A percentile compares a stretch with the other conserved stretches of the same genome.
Evolutionary conservation across 2,888 invertebrate genomes (phyloP).

Genomic region (Yponomeuta plumbellus): DNA sequence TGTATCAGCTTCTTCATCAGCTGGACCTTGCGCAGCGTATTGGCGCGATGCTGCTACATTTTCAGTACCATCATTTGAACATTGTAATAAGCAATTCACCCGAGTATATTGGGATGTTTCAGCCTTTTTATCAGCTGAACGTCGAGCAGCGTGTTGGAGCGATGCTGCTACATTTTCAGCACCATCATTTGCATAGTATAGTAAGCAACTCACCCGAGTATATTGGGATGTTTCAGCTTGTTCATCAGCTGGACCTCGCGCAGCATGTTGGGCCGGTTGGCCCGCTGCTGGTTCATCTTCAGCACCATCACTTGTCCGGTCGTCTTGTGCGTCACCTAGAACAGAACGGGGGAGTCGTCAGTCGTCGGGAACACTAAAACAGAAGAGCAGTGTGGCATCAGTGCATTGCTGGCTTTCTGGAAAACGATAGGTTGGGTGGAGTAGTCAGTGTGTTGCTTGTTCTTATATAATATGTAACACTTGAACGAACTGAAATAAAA

Average conservation of each 20-base stretch:
- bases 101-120: slow-evolving; percentile 96
- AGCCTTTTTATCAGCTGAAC: slow-evolving; percentile 97
- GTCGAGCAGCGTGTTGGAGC: slow-evolving; percentile 81
- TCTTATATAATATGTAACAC: too few relatives aligned
- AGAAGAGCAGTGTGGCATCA: too few relatives aligned
- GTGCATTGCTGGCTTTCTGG: too few relatives aligned
- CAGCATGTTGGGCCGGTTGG: slow-evolving; percentile 96
- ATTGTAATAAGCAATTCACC: slow-evolving; percentile 69
- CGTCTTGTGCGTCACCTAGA: slow-evolving; percentile 93
- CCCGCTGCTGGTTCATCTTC: slow-evolving; percentile 95
- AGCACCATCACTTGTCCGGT: slow-evolving; percentile 97
- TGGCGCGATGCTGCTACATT: too few relatives aligned
- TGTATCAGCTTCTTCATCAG: slow-evolving; percentile 97
- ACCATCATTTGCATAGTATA: too few relatives aligned
- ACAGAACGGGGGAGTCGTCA: slow-evolving; percentile 29
- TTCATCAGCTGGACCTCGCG: slow-evolving; percentile 98
- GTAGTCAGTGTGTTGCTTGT: too few relatives aligned
- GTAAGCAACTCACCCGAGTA: slow-evolving; percentile 83
- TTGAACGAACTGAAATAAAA: too few relatives aligned
- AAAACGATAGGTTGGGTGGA: too few relatives aligned
- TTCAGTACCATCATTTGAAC: too few relatives aligned
- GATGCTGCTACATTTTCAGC: too few relatives aligned
- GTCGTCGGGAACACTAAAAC: slow-evolving; percentile 3
- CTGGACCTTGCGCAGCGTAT: slow-evolving; percentile 83
- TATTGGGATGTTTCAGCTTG: slow-evolving; percentile 94